Evolutionary conservation across 2,888 invertebrate genomes (phyloP), one percentile per base, ranked within the genome.

Genomic region (Sturmia bella): DNA sequence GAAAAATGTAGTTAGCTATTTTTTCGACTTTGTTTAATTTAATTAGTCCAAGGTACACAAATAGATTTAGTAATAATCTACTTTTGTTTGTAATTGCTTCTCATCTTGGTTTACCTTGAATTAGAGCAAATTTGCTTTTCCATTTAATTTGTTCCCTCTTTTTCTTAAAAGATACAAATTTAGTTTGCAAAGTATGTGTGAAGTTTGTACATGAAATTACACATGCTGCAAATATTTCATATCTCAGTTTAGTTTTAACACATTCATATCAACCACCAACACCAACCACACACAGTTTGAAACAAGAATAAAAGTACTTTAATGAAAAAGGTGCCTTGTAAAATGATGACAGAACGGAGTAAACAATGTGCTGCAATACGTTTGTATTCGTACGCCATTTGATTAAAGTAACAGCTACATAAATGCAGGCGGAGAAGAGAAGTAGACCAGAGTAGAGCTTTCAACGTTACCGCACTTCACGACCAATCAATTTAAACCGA

Each of bases 401-500:
- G n/a, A 56, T 24, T 11, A 15, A 54, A 13, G 43, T 66, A 41
- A 41, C 27, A 41, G 27, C 11, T 41, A 2, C 43, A 41, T 11
- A 52, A 15, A 32, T 32, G 4, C 7, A 11, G 17, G 41, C 24
- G 24, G 1, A 52, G 50, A 13, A 7, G n/a, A 64, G 39, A 21
- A 7, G 43, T 11, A 37, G 19, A 54, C 69, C 37, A 63, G 57
- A 73, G 43, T 43, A 63, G 57, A 73, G 43, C 69, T 66, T 32
- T 78, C 78, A 77, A 77, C 82, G 74, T 70, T 74, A 81, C 83
- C 85, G 85, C 86, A 88, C 87, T 88, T 87, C 86, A 87, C 86
- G 86, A 87, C 86, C 88, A 88, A 88, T 88, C 88, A 88, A 88
- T 89, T 88, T 88, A 87, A 87, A 86, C 87, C 87, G 87, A 89